Conservation (phyloP, 2,888 invertebrate genomes). For the Dinocampus coccinellae region DNA sequence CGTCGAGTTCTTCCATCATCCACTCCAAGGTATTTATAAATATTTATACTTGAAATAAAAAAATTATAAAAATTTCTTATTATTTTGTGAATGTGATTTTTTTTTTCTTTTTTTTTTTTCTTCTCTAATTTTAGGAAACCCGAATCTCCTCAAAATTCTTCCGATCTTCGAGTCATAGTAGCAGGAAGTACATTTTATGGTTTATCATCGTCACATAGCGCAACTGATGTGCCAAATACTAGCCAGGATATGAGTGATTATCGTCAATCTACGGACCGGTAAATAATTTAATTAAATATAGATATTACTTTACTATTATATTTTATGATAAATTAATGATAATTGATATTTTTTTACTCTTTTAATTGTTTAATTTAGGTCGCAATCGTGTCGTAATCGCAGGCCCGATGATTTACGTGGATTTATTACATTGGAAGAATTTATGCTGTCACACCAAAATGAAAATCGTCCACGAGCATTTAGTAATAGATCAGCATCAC, state of each 20-base stretch:
- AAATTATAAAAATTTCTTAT: not conserved
- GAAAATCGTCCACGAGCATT: conserved; percentile 75
- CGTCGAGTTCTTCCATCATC: conserved; percentile 74
- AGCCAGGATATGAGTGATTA: conserved; percentile 64
- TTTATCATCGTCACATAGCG: conserved; percentile 59
- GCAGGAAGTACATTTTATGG: conserved; percentile 66
- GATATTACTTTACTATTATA: conserved; percentile 24
- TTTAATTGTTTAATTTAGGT: conserved; percentile 44
- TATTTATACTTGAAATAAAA: not conserved
- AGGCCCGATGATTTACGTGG: conserved; percentile 76
- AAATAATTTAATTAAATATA: conserved; percentile 8
- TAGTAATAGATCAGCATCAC: conserved; percentile 47
- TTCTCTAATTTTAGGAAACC: conserved; percentile 58
- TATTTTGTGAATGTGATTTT: not conserved
- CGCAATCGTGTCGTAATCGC: conserved; percentile 47
- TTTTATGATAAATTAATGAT: conserved; percentile 28
- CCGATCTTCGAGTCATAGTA: conserved; percentile 62
- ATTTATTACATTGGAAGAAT: conserved; percentile 82
- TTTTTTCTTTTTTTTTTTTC: no score
- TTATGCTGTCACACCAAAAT: conserved; percentile 83
- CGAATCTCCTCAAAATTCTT: conserved; percentile 55
- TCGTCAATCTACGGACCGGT: conserved; percentile 62
- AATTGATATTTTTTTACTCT: not conserved
- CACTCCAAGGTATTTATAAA: conserved; percentile 47
- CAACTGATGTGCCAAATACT: conserved; percentile 57